A percentile compares a stretch with the other conserved stretches of the same genome.
Evolutionary conservation across 2,888 invertebrate genomes (phyloP).

Genomic region (Leucozona laternaria): DNA sequence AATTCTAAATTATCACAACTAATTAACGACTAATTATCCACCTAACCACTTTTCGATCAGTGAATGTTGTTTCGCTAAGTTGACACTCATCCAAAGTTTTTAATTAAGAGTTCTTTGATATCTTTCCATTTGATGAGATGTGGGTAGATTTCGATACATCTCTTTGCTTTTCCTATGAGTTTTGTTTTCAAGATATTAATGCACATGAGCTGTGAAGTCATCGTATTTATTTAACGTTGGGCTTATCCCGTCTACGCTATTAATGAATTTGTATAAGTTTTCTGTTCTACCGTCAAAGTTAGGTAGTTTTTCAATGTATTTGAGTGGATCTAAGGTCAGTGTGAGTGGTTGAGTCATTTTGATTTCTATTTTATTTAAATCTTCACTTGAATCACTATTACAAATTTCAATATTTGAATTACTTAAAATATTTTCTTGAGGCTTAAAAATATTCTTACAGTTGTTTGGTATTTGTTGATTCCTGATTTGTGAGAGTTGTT

Average conservation of each 20-base stretch:
- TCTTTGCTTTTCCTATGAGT: background rate
- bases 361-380: background rate
- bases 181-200: background rate
- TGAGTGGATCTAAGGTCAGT: background rate
- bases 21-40: too few relatives aligned
- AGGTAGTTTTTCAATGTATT: background rate
- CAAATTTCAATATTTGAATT: background rate
- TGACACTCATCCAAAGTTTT: too few relatives aligned
- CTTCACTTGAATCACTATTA: background rate
- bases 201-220: background rate
- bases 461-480: constrained; percentile 1
- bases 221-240: background rate
- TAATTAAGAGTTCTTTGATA: too few relatives aligned
- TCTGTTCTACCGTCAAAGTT: background rate
- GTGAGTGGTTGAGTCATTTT: background rate
- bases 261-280: background rate
- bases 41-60: too few relatives aligned
- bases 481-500: background rate
- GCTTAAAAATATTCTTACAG: background rate
- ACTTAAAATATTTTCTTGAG: background rate
- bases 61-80: too few relatives aligned
- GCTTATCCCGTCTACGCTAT: background rate
- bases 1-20: too few relatives aligned
- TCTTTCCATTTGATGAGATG: background rate
- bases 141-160: background rate